Evolutionary conservation across 92 coral and sea anemone genomes (phyloP).

Genomic region (Micromussa lordhowensis): DNA sequence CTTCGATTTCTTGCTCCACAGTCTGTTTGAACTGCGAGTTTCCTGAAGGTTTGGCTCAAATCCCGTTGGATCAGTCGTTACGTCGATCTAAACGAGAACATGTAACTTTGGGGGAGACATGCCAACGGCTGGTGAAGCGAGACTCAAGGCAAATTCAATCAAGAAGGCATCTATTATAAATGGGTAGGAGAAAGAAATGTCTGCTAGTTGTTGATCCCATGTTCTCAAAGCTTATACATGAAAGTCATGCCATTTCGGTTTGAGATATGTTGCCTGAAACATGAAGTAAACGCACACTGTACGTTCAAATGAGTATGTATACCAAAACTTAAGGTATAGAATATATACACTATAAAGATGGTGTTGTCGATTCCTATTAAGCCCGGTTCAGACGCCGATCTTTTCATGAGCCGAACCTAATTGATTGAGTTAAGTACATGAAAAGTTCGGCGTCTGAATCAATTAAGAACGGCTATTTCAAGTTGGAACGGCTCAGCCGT

Average conservation of each 20-base stretch:
- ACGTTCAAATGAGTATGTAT: neutral
- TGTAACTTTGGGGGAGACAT: conserved; percentile 20
- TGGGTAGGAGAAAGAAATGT: conserved; percentile 2
- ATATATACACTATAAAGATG: neutral
- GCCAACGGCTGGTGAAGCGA: conserved; percentile 57
- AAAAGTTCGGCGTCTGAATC: too few relatives aligned
- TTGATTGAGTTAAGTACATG: too few relatives aligned
- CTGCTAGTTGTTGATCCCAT: too few relatives aligned
- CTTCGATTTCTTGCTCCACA: neutral
- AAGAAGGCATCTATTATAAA: conserved; percentile 22
- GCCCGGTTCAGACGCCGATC: too few relatives aligned
- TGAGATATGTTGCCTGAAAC: neutral
- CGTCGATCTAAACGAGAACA: neutral
- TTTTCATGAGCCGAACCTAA: too few relatives aligned
- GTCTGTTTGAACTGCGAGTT: neutral
- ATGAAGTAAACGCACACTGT: neutral
- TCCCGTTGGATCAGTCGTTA: neutral
- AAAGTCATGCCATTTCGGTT: too few relatives aligned
- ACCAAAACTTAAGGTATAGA: too few relatives aligned
- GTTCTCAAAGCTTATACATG: too few relatives aligned
- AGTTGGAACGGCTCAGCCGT: too few relatives aligned
- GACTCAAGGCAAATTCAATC: conserved; percentile 8
- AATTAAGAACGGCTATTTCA: too few relatives aligned
- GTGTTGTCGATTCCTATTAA: too few relatives aligned
- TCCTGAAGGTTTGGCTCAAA: neutral